Evolutionary conservation across 92 coral and sea anemone species (phyloP).

Genomic region (Umimayanthus chanpuru): DNA sequence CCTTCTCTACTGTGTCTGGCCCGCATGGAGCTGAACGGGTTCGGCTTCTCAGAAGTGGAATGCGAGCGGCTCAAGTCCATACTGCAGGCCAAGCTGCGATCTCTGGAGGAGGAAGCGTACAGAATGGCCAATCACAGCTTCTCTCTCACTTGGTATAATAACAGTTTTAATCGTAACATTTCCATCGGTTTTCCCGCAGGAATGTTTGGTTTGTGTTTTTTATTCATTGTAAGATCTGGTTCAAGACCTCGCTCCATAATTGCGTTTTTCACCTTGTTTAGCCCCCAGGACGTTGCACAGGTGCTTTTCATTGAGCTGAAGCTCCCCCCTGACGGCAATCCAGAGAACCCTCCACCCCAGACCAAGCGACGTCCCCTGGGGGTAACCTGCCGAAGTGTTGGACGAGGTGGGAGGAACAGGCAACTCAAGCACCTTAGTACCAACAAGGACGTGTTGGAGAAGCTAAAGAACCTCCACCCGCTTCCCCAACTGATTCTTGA

Average conservation of each 20-base stretch:
- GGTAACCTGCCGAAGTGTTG: constrained; percentile 67
- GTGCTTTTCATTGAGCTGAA: constrained; percentile 89
- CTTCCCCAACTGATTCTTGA: constrained; percentile 85
- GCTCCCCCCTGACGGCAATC: constrained; percentile 87
- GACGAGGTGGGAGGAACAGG: constrained; percentile 63
- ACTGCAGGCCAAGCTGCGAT: constrained; percentile 84
- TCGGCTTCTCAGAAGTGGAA: constrained; percentile 91
- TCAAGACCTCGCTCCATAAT: too few species aligned
- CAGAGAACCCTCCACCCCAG: constrained; percentile 52
- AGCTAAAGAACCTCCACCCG: constrained; percentile 84
- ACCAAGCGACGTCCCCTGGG: constrained; percentile 68
- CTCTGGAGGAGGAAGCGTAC: constrained; percentile 90
- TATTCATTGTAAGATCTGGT: neutral
- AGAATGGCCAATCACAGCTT: constrained; percentile 89
- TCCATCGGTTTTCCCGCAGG: neutral
- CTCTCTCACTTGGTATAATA: constrained; percentile 71
- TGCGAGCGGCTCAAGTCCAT: constrained; percentile 89
- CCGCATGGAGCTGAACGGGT: constrained; percentile 96
- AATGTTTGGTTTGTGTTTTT: neutral
- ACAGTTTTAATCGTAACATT: neutral
- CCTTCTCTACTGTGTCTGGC: constrained; percentile 85
- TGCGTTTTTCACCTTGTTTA: constrained; percentile 3
- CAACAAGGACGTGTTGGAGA: constrained; percentile 89
- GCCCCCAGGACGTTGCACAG: constrained; percentile 84
- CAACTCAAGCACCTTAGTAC: constrained; percentile 86